Evolutionary conservation across 2,113 vertebrate species (phyloP).

Genomic region (Leuciscus idus): DNA sequence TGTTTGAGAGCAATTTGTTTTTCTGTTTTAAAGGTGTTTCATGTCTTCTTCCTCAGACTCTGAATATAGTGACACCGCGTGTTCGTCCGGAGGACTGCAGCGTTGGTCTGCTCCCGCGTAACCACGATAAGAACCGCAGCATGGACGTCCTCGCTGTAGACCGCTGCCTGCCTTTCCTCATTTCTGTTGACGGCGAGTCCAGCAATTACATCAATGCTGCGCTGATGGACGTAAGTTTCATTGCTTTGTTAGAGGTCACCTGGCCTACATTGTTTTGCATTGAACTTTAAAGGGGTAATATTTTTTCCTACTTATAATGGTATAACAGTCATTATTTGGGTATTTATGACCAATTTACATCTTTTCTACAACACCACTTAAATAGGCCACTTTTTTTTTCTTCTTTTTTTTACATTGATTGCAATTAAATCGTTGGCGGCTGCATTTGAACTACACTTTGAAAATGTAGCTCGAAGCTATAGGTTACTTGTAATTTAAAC

Average conservation of each 20-base stretch:
- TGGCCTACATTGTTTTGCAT: neutral
- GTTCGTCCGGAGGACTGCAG: conserved; percentile 96
- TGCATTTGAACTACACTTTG: neutral
- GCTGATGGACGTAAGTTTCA: conserved; percentile 91
- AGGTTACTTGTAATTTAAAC: neutral
- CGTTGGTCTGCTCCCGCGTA: conserved; percentile 91
- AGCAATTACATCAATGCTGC: conserved; percentile 98
- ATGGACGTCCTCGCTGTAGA: conserved; percentile 94
- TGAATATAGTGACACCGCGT: conserved; percentile 96
- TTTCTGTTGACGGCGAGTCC: conserved; percentile 94
- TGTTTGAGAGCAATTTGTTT: neutral
- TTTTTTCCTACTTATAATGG: neutral
- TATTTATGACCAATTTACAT: neutral
- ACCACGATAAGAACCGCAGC: conserved; percentile 96
- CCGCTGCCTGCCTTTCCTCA: conserved; percentile 95
- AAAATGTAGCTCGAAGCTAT: neutral
- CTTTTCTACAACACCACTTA: neutral
- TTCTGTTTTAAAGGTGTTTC: neutral
- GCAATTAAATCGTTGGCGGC: neutral
- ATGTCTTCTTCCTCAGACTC: conserved; percentile 76
- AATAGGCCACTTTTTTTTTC: neutral
- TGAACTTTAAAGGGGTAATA: neutral
- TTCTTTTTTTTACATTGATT: neutral
- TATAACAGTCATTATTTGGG: neutral
- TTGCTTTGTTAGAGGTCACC: neutral